phyloP scores from a whole-genome alignment of 2,888 invertebrate genomes.

The Lampropteryx suffumata region DNA sequence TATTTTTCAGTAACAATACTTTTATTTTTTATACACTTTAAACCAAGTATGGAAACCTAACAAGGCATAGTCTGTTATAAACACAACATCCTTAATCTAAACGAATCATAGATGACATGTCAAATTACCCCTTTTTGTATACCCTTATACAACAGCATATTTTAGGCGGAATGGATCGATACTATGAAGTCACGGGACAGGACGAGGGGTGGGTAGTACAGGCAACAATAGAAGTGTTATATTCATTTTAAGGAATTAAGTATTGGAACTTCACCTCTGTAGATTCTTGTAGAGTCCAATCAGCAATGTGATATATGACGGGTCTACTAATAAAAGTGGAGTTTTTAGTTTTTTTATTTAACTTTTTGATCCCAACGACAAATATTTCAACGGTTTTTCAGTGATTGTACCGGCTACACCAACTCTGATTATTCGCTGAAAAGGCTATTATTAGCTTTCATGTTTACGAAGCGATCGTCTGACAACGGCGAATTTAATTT shows the following conservation, averaged over 20 bases:
- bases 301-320: too few species aligned
- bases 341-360: too few species aligned
- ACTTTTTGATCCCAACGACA: too few species aligned
- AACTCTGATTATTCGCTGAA: slow-evolving; percentile 55
- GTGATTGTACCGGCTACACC: slow-evolving; percentile 40
- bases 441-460: slow-evolving; percentile 57
- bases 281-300: too few species aligned
- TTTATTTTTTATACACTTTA: too few species aligned
- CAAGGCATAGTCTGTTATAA: slow-evolving; percentile 5
- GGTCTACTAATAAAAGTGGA: too few species aligned
- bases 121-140: slow-evolving; percentile 35
- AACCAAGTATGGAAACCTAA: too few species aligned
- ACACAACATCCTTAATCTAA: slow-evolving; percentile 12
- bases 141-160: slow-evolving; percentile 49
- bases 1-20: too few species aligned
- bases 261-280: too few species aligned
- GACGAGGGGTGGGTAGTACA: slow-evolving; percentile 36
- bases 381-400: too few species aligned
- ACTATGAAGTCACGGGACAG: slow-evolving; percentile 68
- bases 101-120: slow-evolving; percentile 24
- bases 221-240: background rate
- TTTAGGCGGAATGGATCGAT: slow-evolving; percentile 71
- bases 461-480: slow-evolving; percentile 41
- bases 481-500: slow-evolving; percentile 42
- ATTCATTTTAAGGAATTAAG: too few species aligned